Evolutionary conservation across 1,140 invertebrate genomes (phyloP), one percentile per base, ranked within the genome.

Genomic region (Cydia pomonella): DNA sequence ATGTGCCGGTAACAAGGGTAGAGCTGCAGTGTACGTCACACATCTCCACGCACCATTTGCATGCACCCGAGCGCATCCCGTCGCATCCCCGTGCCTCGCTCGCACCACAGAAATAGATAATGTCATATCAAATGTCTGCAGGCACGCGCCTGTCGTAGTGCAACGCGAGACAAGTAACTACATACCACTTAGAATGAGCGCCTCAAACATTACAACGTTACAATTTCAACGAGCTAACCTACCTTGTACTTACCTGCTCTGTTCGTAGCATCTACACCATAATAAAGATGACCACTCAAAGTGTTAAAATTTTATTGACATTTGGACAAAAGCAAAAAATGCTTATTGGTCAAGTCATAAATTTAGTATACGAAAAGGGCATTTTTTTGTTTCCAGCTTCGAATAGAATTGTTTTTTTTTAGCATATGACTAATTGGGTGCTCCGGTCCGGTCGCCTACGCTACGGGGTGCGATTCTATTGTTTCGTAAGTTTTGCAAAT

Each of bases 31-130:
- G 78, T 81, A 85, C 86, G 87, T 90, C 83, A 90, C 89, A 89
- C 87, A 85, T 88, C 84, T 92, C 85, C 84, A 92, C 88, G 91
- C 91, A 91, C 89, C 89, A 91, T 92, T 92, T 91, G 86, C 82
- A 87, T 86, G 88, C 87, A 90, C 82, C 84, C 88, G 84, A 78
- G 85, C 89, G 86, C 87, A 89, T 84, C 89, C 76, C 87, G 80
- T 74, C 80, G 84, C 84, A 83, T 83, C 84, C 79, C 86, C 76
- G 74, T 75, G 78, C 78, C 77, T 79, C 81, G 78, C 80, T 77
- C 77, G 76, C 75, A 76, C 80, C 82, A 90, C 88, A 89, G 82
- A 90, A 92, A 91, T 91, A 92, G 87, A 88, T 89, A 88, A 89
- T 88, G 87, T 90, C 89, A 92, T 92, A 92, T 92, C 87, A 84